These are phyloP conservation scores for Sarcoramphus papa DNA, from an alignment of 2,797 vertebrate species.

Conservation along the genomic window DNA sequence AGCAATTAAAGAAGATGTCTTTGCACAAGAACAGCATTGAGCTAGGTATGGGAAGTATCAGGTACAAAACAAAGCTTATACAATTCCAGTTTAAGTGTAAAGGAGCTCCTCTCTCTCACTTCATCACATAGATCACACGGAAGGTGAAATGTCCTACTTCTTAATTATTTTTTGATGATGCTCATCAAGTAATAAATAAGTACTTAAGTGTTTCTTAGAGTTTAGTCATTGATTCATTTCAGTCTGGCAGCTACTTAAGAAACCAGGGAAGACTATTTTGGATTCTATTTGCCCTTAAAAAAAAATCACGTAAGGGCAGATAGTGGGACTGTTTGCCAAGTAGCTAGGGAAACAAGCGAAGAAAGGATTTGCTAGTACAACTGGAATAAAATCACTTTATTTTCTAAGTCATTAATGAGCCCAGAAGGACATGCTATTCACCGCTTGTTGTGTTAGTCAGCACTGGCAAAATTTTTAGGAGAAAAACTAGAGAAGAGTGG, in stretches of 20 bases:
- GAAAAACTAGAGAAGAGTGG: neutral
- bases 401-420: neutral
- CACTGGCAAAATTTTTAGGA: neutral
- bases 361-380: neutral
- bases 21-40: neutral
- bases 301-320: neutral
- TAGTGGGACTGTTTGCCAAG: neutral
- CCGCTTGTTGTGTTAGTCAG: neutral
- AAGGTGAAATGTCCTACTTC: neutral
- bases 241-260: neutral
- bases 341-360: conserved; percentile 4
- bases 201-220: neutral
- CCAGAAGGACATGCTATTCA: neutral
- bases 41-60: neutral
- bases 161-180: neutral
- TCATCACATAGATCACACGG: neutral
- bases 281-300: neutral
- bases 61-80: neutral
- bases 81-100: neutral
- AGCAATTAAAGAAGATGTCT: neutral
- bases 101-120: neutral
- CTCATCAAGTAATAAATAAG: neutral
- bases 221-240: neutral
- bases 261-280: conserved; percentile 2
- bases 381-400: conserved; percentile 10